A percentile compares a stretch with the other conserved stretches of the same genome.
phyloP scores from a whole-genome alignment of 2,113 vertebrate species.

The Capra hircus region DNA sequence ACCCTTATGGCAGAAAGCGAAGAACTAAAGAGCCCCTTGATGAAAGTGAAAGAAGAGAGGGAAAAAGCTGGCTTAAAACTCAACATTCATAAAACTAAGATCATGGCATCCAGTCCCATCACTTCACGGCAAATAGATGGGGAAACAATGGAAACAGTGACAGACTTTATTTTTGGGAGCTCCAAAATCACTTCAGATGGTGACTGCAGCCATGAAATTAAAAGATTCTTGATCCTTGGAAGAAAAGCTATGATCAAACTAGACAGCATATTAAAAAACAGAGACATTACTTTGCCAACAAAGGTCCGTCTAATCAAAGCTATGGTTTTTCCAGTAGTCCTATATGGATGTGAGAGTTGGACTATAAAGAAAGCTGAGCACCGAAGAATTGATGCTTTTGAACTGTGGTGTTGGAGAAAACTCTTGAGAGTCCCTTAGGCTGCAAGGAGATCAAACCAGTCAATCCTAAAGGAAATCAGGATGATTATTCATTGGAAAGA shows the following conservation, averaged over 20 bases:
- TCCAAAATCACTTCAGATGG: neutral
- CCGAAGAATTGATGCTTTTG: neutral
- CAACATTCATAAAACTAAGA: neutral
- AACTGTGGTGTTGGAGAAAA: neutral
- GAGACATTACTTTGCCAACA: neutral
- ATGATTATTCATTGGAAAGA: neutral
- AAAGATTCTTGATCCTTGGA: neutral
- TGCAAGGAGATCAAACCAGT: neutral
- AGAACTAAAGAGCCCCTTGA: neutral
- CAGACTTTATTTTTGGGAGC: neutral
- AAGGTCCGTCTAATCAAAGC: neutral
- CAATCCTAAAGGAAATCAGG: neutral
- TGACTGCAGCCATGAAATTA: neutral
- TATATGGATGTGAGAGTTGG: neutral
- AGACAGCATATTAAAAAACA: neutral
- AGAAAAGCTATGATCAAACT: neutral
- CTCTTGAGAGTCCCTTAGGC: neutral
- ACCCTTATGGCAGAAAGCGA: neutral
- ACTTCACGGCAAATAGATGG: neutral
- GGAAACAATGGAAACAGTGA: neutral
- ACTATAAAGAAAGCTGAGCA: neutral
- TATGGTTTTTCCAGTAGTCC: neutral
- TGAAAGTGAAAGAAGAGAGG: neutral
- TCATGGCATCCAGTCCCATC: neutral
- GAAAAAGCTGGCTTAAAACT: neutral